A percentile compares a stretch with the other conserved stretches of the same genome.
These are phyloP conservation scores for Urocyon cinereoargenteus DNA, from an alignment of 2,797 vertebrate genomes.

Conservation along the genomic window DNA sequence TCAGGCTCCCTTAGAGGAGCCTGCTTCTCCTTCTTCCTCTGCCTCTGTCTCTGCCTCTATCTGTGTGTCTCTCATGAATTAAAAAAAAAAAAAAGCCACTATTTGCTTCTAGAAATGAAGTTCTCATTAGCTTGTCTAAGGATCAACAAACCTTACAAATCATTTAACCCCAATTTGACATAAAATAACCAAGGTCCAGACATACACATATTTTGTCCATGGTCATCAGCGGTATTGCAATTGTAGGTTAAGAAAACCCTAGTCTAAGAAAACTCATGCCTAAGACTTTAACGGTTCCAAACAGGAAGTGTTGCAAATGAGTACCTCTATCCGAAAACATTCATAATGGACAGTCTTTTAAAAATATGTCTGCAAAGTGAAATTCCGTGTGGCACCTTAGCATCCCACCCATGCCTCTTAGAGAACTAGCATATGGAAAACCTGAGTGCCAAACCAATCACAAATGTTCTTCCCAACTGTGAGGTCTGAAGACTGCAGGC, in stretches of 20 bases:
- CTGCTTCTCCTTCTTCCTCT: too few species aligned
- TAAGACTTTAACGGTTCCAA: slow-evolving; percentile 20
- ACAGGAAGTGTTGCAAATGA: not conserved
- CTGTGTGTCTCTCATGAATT: too few species aligned
- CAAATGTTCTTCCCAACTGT: not conserved
- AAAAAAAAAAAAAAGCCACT: too few species aligned
- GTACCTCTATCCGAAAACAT: not conserved
- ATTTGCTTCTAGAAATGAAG: not conserved
- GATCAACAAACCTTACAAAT: not conserved
- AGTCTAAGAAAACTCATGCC: not conserved
- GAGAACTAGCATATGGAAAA: slow-evolving; percentile 36
- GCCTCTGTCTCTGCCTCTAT: too few species aligned
- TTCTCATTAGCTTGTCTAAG: not conserved
- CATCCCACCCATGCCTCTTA: not conserved
- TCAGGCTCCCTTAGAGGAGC: too few species aligned
- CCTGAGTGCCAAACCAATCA: not conserved
- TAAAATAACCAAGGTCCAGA: not conserved
- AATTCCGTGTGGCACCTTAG: slow-evolving; percentile 45
- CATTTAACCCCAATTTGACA: slow-evolving; percentile 20
- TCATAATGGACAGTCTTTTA: not conserved
- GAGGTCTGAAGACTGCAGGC: not conserved
- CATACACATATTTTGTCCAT: not conserved
- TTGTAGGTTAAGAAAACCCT: not conserved
- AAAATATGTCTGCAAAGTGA: not conserved
- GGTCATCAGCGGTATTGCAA: not conserved